Percentiles rank a stretch among this genome's conserved stretches.
These are phyloP conservation scores for Esox niger DNA, from an alignment of 2,113 vertebrate species.

Conservation along the genomic window DNA sequence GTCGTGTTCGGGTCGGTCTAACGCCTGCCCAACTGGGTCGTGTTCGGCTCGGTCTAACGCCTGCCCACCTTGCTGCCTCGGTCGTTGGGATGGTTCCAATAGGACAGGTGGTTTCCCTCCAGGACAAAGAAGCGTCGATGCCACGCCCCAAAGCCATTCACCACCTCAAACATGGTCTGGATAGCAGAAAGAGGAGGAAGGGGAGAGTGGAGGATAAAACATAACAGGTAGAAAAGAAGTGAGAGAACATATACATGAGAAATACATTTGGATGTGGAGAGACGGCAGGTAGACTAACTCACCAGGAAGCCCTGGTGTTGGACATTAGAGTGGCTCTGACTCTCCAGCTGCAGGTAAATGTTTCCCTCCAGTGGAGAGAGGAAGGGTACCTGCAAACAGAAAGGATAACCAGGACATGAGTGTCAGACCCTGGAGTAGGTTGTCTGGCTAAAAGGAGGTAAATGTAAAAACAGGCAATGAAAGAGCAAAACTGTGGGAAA, in stretches of 20 bases:
- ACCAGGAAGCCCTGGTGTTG: constrained; percentile 78
- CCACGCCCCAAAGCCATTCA: constrained; percentile 75
- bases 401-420: background rate
- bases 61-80: constrained; percentile 63
- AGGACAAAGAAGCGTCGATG: constrained; percentile 73
- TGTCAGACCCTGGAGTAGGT: background rate
- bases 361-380: constrained; percentile 79
- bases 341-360: constrained; percentile 71
- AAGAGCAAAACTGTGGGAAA: too few species aligned
- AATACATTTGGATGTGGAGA: too few species aligned
- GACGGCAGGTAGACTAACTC: constrained; percentile 23
- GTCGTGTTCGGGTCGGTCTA: too few species aligned
- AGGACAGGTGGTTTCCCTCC: constrained; percentile 57
- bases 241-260: background rate
- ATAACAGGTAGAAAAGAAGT: background rate
- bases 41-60: too few species aligned
- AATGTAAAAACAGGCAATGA: background rate
- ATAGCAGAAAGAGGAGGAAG: background rate
- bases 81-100: constrained; percentile 77
- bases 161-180: constrained; percentile 77
- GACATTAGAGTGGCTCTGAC: constrained; percentile 65
- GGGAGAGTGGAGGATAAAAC: background rate
- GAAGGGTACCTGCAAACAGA: constrained; percentile 70
- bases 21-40: too few species aligned
- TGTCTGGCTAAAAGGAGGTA: background rate